Percentiles rank a stretch among this genome's conserved stretches.
These are phyloP conservation scores for Sicus ferrugineus DNA, from an alignment of 2,888 invertebrate species.

Conservation along the genomic window DNA sequence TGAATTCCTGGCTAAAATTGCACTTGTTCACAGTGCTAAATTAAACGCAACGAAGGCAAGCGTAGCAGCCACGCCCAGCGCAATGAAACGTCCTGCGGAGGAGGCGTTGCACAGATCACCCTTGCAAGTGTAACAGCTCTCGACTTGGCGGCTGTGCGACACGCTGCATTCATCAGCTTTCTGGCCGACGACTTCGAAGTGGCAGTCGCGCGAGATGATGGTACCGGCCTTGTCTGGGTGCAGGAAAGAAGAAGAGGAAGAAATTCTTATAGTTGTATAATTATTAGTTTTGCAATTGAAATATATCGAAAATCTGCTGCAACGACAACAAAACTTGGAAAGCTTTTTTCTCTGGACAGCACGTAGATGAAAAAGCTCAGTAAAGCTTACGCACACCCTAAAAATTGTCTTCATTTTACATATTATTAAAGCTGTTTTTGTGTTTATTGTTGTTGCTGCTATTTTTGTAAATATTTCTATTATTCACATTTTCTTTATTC, in stretches of 20 bases:
- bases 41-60: slow-evolving; percentile 52
- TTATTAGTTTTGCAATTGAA: not conserved
- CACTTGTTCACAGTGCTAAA: slow-evolving; percentile 48
- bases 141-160: slow-evolving; percentile 55
- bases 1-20: too few species aligned
- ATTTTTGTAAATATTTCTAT: not conserved
- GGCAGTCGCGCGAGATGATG: slow-evolving; percentile 60
- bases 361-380: not conserved
- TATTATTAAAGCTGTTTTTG: not conserved
- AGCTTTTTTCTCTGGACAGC: not conserved
- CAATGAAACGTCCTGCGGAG: slow-evolving; percentile 51
- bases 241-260: slow-evolving; percentile 17
- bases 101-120: slow-evolving; percentile 72
- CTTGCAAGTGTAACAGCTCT: slow-evolving; percentile 72
- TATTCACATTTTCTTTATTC: not conserved
- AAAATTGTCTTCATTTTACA: too few species aligned
- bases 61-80: slow-evolving; percentile 50
- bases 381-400: not conserved
- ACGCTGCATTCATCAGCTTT: slow-evolving; percentile 57
- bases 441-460: not conserved
- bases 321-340: not conserved
- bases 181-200: slow-evolving; percentile 57
- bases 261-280: too few species aligned
- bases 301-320: not conserved
- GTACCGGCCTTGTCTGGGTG: slow-evolving; percentile 55